Evolutionary conservation across 2,797 vertebrate genomes (phyloP).

Genomic region (Miichthys miiuy): DNA sequence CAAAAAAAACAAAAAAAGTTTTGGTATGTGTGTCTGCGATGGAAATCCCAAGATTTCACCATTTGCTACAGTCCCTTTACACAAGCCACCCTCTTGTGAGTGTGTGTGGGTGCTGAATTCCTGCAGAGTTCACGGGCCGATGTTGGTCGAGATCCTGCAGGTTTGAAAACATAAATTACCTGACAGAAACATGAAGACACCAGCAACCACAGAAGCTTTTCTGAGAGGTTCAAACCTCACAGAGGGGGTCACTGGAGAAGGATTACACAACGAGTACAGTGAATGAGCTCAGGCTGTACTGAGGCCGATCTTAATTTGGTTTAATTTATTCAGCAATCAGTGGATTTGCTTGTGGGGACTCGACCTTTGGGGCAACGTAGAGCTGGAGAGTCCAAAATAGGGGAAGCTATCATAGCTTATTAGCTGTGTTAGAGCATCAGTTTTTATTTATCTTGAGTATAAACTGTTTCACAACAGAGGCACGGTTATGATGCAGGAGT

Average conservation of each 20-base stretch:
- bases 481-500: background rate
- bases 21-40: conserved; percentile 8
- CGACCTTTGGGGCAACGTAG: background rate
- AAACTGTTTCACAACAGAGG: background rate
- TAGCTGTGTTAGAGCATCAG: background rate
- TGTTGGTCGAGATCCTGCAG: conserved; percentile 32
- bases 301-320: background rate
- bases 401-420: background rate
- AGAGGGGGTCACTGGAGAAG: conserved; percentile 14
- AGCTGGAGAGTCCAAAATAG: background rate
- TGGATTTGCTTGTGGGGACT: too few relatives aligned
- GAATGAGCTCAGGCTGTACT: background rate
- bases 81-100: background rate
- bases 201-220: conserved; percentile 40
- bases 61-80: conserved; percentile 13
- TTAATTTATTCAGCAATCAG: background rate
- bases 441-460: background rate
- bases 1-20: conserved; percentile 14
- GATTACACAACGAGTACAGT: background rate
- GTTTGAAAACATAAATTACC: conserved; percentile 71
- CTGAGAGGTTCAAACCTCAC: conserved; percentile 34
- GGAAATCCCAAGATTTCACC: conserved; percentile 53
- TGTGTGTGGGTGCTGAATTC: conserved; percentile 53
- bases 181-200: conserved; percentile 49
- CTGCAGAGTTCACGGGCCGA: conserved; percentile 67